A percentile compares a stretch with the other conserved stretches of the same genome.
Evolutionary conservation across 37 sponge, comb jelly and placozoan species (phyloP).

Genomic region (Hexactinellida sp.): DNA sequence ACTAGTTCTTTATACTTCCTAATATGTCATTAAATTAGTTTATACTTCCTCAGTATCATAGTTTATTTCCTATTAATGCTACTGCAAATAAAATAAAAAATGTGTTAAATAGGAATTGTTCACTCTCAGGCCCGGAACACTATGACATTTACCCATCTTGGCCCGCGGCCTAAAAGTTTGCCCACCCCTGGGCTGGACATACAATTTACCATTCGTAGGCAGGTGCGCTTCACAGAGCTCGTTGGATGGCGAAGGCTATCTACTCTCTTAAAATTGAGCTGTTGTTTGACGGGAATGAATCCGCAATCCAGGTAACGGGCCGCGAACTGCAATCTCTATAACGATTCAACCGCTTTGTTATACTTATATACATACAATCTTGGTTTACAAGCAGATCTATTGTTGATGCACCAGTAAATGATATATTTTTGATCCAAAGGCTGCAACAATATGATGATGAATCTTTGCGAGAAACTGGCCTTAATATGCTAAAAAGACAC

Average conservation of each 20-base stretch:
- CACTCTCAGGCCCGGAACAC: too few relatives aligned
- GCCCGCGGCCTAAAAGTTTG: too few relatives aligned
- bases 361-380: neutral
- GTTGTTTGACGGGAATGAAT: neutral
- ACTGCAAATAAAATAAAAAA: too few relatives aligned
- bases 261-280: neutral
- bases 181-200: too few relatives aligned
- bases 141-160: too few relatives aligned
- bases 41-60: too few relatives aligned
- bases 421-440: neutral
- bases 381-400: neutral
- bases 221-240: neutral
- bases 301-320: neutral
- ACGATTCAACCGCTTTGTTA: neutral
- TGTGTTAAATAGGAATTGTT: too few relatives aligned
- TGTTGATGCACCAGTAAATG: neutral
- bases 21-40: too few relatives aligned
- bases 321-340: neutral
- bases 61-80: too few relatives aligned
- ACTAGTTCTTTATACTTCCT: too few relatives aligned
- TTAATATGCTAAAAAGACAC: neutral
- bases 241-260: neutral
- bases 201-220: too few relatives aligned
- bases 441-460: neutral
- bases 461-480: neutral